A percentile compares a stretch with the other conserved stretches of the same genome.
These are phyloP conservation scores for Caenorhabditis inopinata DNA, from an alignment of 1,140 invertebrate species.

Conservation along the genomic window DNA sequence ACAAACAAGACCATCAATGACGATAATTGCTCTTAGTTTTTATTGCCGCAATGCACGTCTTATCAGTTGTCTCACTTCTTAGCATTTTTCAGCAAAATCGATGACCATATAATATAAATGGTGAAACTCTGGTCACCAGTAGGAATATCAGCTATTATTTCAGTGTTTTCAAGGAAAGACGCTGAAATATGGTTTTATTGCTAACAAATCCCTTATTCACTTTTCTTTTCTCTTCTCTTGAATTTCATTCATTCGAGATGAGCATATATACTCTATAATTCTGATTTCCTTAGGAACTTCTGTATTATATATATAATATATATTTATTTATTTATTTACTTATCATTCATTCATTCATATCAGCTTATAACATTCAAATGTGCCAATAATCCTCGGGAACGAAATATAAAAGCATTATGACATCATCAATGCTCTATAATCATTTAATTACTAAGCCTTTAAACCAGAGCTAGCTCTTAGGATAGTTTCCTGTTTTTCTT, in stretches of 20 bases:
- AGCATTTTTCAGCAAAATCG: not conserved
- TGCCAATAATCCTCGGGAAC: too few species aligned
- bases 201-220: too few species aligned
- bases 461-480: not conserved
- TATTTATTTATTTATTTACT: too few species aligned
- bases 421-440: not conserved
- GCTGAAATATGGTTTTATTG: too few species aligned
- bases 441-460: not conserved
- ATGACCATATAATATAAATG: not conserved
- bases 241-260: not conserved
- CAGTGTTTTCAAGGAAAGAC: too few species aligned
- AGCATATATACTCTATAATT: too few species aligned
- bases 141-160: not conserved
- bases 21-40: not conserved
- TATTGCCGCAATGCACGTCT: not conserved
- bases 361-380: too few species aligned
- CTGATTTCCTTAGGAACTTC: too few species aligned
- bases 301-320: too few species aligned
- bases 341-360: too few species aligned
- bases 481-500: not conserved
- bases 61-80: not conserved
- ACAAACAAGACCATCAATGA: slow-evolving; percentile 30
- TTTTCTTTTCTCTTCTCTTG: not conserved
- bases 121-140: not conserved
- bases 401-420: not conserved